Base-by-base conservation (phyloP, 2,113 vertebrate genomes). In the Gadus chalcogrammus region DNA sequence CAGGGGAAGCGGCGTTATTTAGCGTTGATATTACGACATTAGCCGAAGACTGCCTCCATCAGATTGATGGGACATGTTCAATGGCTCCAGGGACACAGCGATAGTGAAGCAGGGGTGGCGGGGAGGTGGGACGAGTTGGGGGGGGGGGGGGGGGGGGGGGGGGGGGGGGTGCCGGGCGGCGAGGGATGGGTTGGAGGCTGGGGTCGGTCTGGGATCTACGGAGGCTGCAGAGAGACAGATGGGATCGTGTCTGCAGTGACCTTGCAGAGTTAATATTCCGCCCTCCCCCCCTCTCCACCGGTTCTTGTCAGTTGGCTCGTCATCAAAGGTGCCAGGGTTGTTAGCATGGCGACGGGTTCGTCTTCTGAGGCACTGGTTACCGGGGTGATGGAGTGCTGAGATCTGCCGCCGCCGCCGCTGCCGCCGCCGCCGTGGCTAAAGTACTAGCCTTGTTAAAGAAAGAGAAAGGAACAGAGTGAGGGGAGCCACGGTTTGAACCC, bases 241-340 rank as follows among this genome's bases (percentile, higher is more conserved):
- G 88, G 83, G 89, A 83, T 82, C 83, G 88, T 84, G 88, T 83
- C 87, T 82, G 80, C 77, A 74, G 15, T 89, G 89, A 90, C 89
- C 89, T 90, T 89, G 87, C 80, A 80, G 76, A 85, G 83, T 77
- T 84, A 85, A 87, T 89, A 88, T 89, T 87, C 88, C 87, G 88
- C 81, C 31, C 31, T 7, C 31, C 31, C 31, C 31, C 31, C 31
- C 31, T 7, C 31, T 7, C 4, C 31, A 4, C 42, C 84, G 83
- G 75, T 79, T 83, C 82, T 84, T 87, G 83, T 88, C 82, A 83
- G 74, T 85, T 84, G 82, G 87, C 85, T 88, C 82, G 79, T 86
- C 85, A 88, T 88, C 88, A 88, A 88, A 85, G 82, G 81, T 86
- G 82, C 80, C 56, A 65, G 58, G 72, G 81, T 79, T 78, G 88